Evolutionary conservation across 2,888 invertebrate species (phyloP), one percentile per base, ranked within the genome.

Genomic region (Yponomeuta sedellus): DNA sequence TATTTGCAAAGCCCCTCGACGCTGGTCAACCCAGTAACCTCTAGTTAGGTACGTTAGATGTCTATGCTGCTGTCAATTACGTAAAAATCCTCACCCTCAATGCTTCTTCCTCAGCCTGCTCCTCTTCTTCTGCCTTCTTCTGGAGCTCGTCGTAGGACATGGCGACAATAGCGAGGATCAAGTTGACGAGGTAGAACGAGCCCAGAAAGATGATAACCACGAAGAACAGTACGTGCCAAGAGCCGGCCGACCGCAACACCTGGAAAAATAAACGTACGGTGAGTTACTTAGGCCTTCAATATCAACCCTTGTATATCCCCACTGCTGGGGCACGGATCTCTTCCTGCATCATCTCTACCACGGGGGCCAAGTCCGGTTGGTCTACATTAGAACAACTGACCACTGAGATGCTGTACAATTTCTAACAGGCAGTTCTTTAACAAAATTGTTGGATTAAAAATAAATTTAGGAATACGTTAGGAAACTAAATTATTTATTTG

Each of bases 61-160:
- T 34, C 10, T 34, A 52, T 52, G 0, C 16, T 52, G 16, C 8
- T 5, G 12, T 52, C 8, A 16, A 16, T 52, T 16, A 1, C n/a
- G n/a, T 12, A n/a, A 61, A 34, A 34, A 34, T 12, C 2, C 88
- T 91, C 91, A 97, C 97, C 93, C 96, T 94, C 77, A 97, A 94
- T 68, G 97, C 97, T 91, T 97, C 97, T 84, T 98, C 98, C 88
- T 98, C 98, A 61, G 97, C 98, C 70, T 96, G 96, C 86, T 97
- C 98, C 83, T 98, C 98, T 87, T 98, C 97, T 88, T 97, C 97
- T 66, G 98, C 98, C 92, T 98, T 98, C 94, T 98, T 98, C 92
- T 98, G 98, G 88, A 98, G 94, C 92, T 99, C 99, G 88, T 99
- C 98, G 92, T 99, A 99, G 66, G 98, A 98, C 98, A 99, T 99